phyloP scores from a whole-genome alignment of 2,797 vertebrate species.

The Heterohyrax brucei region DNA sequence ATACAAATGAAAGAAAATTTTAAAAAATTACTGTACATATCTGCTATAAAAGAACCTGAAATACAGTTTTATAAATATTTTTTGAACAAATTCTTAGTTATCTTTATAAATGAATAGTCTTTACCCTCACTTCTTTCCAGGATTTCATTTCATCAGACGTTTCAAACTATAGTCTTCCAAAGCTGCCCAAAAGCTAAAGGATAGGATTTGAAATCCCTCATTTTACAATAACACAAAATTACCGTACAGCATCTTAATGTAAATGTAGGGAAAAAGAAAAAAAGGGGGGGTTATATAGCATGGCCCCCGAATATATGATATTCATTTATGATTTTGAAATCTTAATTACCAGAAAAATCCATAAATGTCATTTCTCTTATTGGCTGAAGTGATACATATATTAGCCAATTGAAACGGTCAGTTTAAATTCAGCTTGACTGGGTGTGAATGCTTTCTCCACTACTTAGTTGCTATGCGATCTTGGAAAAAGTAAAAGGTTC shows the following conservation, averaged over 20 bases:
- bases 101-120: neutral
- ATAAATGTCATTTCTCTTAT: neutral
- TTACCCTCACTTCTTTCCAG: neutral
- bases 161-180: slow-evolving; percentile 22
- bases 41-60: slow-evolving; percentile 11
- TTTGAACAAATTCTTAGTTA: slow-evolving; percentile 8
- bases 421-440: neutral
- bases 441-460: neutral
- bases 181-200: neutral
- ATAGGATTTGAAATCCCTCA: neutral
- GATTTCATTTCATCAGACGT: neutral
- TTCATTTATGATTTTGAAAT: slow-evolving; percentile 31
- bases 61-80: neutral
- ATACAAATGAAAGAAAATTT: neutral
- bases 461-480: neutral
- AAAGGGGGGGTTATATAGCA: neutral
- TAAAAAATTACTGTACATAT: neutral
- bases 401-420: neutral
- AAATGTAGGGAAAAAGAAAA: neutral
- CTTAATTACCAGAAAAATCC: neutral
- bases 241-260: neutral
- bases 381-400: neutral
- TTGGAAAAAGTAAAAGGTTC: neutral
- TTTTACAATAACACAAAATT: neutral
- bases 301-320: neutral